Percentiles rank a stretch among this genome's conserved stretches.
These are phyloP conservation scores for Drosophila baimaii DNA, from an alignment of 1,140 invertebrate genomes.

Conservation along the genomic window DNA sequence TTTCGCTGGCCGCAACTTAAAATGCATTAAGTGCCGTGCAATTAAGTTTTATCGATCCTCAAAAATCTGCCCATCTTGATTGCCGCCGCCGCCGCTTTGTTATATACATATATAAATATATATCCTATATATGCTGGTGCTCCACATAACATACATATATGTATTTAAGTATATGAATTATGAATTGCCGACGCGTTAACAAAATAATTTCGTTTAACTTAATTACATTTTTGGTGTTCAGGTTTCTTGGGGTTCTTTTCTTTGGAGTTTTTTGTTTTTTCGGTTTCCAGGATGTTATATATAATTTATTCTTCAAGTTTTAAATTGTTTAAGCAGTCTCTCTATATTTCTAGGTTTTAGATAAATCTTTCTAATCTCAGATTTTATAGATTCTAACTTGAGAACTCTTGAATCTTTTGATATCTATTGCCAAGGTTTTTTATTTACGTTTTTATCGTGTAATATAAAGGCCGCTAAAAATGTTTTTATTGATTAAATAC, in stretches of 20 bases:
- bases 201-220: slow-evolving; percentile 71
- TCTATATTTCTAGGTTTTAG: not conserved
- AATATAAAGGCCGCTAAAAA: too few relatives aligned
- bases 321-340: not conserved
- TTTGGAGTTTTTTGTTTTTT: not conserved
- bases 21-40: slow-evolving; percentile 81
- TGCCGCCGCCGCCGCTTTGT: slow-evolving; percentile 51
- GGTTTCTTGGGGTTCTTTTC: slow-evolving; percentile 3
- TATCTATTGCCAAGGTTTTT: not conserved
- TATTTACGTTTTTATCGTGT: not conserved
- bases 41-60: slow-evolving; percentile 79
- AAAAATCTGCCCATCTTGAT: slow-evolving; percentile 71
- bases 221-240: slow-evolving; percentile 41
- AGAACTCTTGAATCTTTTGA: not conserved
- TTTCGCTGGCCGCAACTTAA: slow-evolving; percentile 63
- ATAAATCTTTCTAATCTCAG: not conserved
- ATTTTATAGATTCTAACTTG: too few relatives aligned
- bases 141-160: too few relatives aligned
- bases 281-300: slow-evolving; percentile 60
- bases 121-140: not conserved
- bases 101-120: slow-evolving; percentile 22
- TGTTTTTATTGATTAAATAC: not conserved
- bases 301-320: not conserved
- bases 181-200: slow-evolving; percentile 72
- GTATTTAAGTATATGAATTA: slow-evolving; percentile 66